Evolutionary conservation across 2,888 invertebrate genomes (phyloP), one percentile per base, ranked within the genome.

Genomic region (Automeris io): DNA sequence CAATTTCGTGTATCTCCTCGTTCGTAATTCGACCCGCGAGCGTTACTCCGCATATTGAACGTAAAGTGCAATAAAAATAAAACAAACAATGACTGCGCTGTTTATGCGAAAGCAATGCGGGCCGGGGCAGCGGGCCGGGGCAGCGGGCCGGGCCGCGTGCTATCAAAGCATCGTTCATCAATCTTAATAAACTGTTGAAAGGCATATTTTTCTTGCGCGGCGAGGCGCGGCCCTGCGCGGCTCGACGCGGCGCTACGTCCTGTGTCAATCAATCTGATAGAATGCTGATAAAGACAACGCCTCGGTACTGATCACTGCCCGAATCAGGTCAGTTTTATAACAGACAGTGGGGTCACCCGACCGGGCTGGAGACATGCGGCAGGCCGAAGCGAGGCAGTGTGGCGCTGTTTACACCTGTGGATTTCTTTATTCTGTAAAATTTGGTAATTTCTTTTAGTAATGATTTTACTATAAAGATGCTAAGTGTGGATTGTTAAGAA

Each of bases 131-230:
- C 61, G 60, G 57, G 44, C n/a, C n/a, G n/a, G n/a, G n/a, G n/a
- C n/a, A n/a, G n/a, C n/a, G n/a, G n/a, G 29, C 16, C 29, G 16
- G 16, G 16, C 35, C 37, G 50, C 52, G 47, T 45, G 42, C 47
- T 53, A 29, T 29, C 29, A 47, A 46, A 50, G 39, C 40, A 19
- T 43, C 37, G 38, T 44, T 62, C 62, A 83, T 83, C 81, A 81
- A 82, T 82, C 83, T 78, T 75, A 73, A 82, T 82, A 76, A 72
- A 65, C 51, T 64, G 59, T 62, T 63, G 69, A 64, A 71, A 73
- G 77, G 69, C 67, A 77, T 79, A 80, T 81, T 82, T 79, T 80
- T 73, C 70, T 72, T 70, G 67, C 61, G 62, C 63, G 56, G 55
- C 43, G 40, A 59, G 58, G 67, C 60, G 54, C 16, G 26, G 29